A percentile compares a stretch with the other conserved stretches of the same genome.
phyloP scores from a whole-genome alignment of 2,797 vertebrate species.

The Craterocephalus amniculus region DNA sequence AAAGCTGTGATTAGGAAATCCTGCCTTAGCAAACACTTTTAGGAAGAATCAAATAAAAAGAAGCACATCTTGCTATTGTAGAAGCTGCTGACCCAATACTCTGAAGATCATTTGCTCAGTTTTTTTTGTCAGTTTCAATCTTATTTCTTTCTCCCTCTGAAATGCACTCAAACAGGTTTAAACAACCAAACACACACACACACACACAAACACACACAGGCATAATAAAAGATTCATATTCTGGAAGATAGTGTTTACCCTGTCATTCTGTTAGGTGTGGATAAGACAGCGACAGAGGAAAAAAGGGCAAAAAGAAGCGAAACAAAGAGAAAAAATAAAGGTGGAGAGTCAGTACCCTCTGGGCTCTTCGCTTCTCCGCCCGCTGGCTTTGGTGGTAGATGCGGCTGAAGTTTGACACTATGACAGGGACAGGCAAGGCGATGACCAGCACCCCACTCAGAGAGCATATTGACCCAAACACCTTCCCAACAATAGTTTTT shows the following conservation, averaged over 20 bases:
- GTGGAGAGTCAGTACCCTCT: slow-evolving; percentile 85
- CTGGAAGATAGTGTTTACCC: slow-evolving; percentile 68
- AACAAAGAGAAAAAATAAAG: slow-evolving; percentile 47
- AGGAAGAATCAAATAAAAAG: slow-evolving; percentile 31
- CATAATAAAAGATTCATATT: slow-evolving; percentile 74
- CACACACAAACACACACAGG: slow-evolving; percentile 58
- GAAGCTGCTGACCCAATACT: slow-evolving; percentile 75
- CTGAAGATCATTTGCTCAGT: slow-evolving; percentile 73
- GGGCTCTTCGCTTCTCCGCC: slow-evolving; percentile 93
- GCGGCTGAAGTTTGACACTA: slow-evolving; percentile 97
- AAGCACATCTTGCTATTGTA: slow-evolving; percentile 67
- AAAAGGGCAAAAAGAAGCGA: slow-evolving; percentile 53
- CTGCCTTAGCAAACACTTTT: slow-evolving; percentile 70
- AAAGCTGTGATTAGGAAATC: slow-evolving; percentile 66
- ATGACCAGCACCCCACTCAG: slow-evolving; percentile 96
- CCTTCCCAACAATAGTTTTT: slow-evolving; percentile 96
- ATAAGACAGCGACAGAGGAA: slow-evolving; percentile 67
- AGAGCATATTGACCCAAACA: slow-evolving; percentile 96
- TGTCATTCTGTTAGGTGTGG: slow-evolving; percentile 71
- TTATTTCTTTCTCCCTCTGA: slow-evolving; percentile 51
- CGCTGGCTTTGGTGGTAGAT: slow-evolving; percentile 98
- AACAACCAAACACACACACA: slow-evolving; percentile 42
- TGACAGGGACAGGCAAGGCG: slow-evolving; percentile 94
- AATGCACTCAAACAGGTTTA: slow-evolving; percentile 64
- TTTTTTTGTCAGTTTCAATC: slow-evolving; percentile 63